Base-by-base conservation (phyloP, 2,797 vertebrate genomes). In the Danio albolineatus region DNA sequence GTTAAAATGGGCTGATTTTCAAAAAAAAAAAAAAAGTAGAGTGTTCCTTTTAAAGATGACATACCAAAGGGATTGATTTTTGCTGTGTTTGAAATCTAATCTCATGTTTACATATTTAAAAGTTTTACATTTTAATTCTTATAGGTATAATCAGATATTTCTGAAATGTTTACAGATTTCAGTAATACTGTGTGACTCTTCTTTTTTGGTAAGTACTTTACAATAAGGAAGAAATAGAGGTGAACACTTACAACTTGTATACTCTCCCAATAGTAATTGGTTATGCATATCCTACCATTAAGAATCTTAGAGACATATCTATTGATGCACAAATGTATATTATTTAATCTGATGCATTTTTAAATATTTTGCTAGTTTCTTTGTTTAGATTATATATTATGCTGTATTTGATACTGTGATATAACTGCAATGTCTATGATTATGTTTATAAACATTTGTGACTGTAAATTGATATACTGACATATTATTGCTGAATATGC, bases 381-480 rank as follows among this genome's bases (percentile, higher is more conserved):
- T 76, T 43, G 28, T 28, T 28, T 28, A 28, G 3, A 28, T 28
- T 28, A 56, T 53, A 7, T 76, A 21, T 19, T 21, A 59, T 57
- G 64, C 64, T 77, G 53, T 51, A 59, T 67, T 69, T 69, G 12
- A 54, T 14, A 67, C 53, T 59, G 53, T 69, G 53, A 48, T 57
- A 59, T 46, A 38, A 13, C n/a, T 49, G 62, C 9, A 67, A 67
- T 36, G 39, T 57, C 4, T 76, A 21, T 7, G 48, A 12, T 70
- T 17, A 19, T 49, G 21, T 51, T 41, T 41, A 21, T 62, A 56
- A 28, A 12, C 0, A 53, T 48, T 73, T 73, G n/a, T 76, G 49
- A 43, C 48, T 5, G 14, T 48, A 43, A 21, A 19, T 53, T 51
- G 44, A 48, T n/a, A 38, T 43, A 21, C 54, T 48, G 28, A 8